These are phyloP conservation scores for Matsumurasca onukii DNA, from an alignment of 1,140 invertebrate species.

Conservation along the genomic window DNA sequence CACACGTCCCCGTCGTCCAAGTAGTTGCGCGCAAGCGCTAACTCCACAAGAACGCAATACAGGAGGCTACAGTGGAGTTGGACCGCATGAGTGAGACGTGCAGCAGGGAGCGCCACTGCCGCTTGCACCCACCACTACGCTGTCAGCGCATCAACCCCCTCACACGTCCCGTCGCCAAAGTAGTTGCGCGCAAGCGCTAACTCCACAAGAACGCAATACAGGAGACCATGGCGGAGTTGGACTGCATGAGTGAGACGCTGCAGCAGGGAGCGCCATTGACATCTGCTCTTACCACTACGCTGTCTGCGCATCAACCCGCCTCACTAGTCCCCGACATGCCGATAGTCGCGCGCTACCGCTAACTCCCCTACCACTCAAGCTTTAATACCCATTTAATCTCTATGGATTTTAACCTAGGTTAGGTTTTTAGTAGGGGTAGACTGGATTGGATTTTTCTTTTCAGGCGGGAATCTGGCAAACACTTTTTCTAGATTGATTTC, in stretches of 20 bases:
- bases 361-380: not conserved
- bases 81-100: too few species aligned
- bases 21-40: conserved; percentile 8
- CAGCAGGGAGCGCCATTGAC: conserved; percentile 34
- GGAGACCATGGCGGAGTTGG: conserved; percentile 84
- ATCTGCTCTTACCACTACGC: not conserved
- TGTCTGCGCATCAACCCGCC: too few species aligned
- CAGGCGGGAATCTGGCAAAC: too few species aligned
- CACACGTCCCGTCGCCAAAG: too few species aligned
- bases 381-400: too few species aligned
- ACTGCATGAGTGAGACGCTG: conserved; percentile 53
- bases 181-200: too few species aligned
- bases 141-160: not conserved
- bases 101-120: not conserved
- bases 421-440: too few species aligned
- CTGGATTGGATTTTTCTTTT: too few species aligned
- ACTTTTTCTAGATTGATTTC: too few species aligned
- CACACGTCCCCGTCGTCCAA: not conserved
- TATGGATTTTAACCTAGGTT: too few species aligned
- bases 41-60: not conserved
- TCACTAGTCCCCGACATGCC: not conserved
- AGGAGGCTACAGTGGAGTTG: not conserved
- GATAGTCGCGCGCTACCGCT: not conserved
- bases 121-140: not conserved
- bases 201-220: conserved; percentile 89